These are phyloP conservation scores for Campylorhamphus procurvoides DNA, from an alignment of 2,113 vertebrate genomes.

Conservation along the genomic window DNA sequence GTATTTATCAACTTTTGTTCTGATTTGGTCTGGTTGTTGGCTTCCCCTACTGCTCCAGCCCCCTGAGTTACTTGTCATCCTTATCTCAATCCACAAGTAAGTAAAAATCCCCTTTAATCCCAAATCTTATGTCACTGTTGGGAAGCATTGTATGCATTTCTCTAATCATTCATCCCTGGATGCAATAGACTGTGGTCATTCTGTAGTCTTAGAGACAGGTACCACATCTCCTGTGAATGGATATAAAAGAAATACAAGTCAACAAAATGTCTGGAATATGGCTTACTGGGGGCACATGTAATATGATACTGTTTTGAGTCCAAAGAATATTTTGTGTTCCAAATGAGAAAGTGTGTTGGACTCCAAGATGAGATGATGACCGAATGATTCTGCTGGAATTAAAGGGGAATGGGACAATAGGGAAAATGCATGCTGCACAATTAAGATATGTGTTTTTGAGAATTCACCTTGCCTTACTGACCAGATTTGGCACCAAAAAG, in stretches of 20 bases:
- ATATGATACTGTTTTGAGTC: neutral
- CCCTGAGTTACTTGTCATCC: neutral
- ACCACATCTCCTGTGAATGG: neutral
- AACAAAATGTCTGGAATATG: neutral
- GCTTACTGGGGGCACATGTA: accelerated
- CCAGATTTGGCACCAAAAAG: neutral
- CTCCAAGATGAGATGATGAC: neutral
- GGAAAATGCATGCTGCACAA: neutral
- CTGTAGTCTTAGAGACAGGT: neutral
- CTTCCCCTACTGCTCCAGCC: neutral
- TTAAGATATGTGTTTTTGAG: neutral
- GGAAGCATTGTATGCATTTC: neutral
- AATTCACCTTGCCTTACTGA: neutral
- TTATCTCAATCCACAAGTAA: neutral
- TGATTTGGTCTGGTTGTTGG: neutral
- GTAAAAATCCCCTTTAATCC: neutral
- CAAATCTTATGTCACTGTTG: neutral
- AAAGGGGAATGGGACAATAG: neutral
- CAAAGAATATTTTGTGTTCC: neutral
- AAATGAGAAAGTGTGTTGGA: neutral
- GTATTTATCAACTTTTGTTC: neutral
- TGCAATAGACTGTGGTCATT: neutral
- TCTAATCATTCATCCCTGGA: neutral
- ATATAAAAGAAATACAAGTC: neutral
- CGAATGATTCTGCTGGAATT: neutral